phyloP scores from a whole-genome alignment of 1,140 invertebrate genomes.

The Linepithema humile region DNA sequence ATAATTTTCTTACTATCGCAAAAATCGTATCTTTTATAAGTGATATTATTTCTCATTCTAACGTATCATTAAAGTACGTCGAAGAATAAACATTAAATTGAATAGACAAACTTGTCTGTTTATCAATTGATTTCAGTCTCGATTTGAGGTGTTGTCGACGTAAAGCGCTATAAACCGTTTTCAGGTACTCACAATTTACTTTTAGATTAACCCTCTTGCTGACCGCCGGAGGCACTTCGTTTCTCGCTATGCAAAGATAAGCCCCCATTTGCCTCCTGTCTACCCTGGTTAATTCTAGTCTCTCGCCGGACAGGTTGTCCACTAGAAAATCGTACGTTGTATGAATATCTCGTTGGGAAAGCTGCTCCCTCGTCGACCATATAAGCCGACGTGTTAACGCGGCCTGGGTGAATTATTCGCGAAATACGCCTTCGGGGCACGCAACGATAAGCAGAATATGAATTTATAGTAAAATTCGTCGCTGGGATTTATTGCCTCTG shows the following conservation, averaged over 20 bases:
- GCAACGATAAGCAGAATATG: constrained; percentile 54
- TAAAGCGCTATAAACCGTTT: constrained; percentile 25
- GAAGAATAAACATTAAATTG: constrained; percentile 3
- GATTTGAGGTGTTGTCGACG: background rate
- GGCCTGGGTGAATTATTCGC: constrained; percentile 61
- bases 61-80: background rate
- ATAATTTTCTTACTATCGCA: background rate
- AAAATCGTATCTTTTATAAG: background rate
- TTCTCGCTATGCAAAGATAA: constrained; percentile 90
- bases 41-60: background rate
- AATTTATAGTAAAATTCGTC: constrained; percentile 46
- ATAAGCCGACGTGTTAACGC: constrained; percentile 55
- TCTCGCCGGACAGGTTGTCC: constrained; percentile 87
- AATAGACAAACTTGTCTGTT: background rate
- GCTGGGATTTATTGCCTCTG: background rate
- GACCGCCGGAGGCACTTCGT: constrained; percentile 90
- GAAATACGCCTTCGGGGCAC: constrained; percentile 58
- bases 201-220: constrained; percentile 90
- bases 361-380: constrained; percentile 57
- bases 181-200: constrained; percentile 90
- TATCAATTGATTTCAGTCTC: background rate
- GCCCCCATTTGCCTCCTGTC: constrained; percentile 90
- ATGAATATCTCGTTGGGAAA: constrained; percentile 73
- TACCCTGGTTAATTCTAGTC: constrained; percentile 87
- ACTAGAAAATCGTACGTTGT: constrained; percentile 78